Evolutionary conservation across 2,797 vertebrate species (phyloP).

Genomic region (Eulemur albifrons): DNA sequence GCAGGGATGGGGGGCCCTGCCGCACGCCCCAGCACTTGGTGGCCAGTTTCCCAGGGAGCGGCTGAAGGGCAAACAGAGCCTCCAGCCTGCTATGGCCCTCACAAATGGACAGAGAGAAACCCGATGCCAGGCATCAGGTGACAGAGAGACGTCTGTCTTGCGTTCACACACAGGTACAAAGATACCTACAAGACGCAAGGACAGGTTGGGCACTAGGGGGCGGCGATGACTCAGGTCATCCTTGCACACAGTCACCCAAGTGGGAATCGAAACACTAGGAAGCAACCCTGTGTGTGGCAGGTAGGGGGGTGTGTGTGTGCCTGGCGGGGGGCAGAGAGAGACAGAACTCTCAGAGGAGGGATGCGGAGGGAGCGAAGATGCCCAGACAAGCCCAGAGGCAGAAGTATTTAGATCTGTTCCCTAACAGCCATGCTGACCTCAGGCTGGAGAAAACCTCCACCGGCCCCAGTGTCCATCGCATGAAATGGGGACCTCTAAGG

Average conservation of each 20-base stretch:
- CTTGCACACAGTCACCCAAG: background rate
- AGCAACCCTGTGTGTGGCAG: background rate
- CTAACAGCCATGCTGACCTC: no score
- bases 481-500: background rate
- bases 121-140: background rate
- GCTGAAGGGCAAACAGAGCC: background rate
- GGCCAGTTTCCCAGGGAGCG: background rate
- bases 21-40: background rate
- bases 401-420: background rate
- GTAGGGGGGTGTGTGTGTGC: no score
- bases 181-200: background rate
- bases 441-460: background rate
- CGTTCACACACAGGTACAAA: background rate
- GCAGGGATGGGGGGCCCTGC: background rate
- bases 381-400: background rate
- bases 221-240: background rate
- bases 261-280: background rate
- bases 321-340: accelerated
- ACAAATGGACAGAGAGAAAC: conserved; percentile 33
- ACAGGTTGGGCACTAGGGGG: background rate
- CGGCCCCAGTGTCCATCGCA: background rate
- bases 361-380: no score
- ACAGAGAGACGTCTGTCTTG: background rate
- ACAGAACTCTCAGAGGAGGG: background rate
- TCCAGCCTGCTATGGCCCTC: background rate